Base-by-base conservation (phyloP, 2,113 vertebrate species). In the Aspidoscelis tigris region DNA sequence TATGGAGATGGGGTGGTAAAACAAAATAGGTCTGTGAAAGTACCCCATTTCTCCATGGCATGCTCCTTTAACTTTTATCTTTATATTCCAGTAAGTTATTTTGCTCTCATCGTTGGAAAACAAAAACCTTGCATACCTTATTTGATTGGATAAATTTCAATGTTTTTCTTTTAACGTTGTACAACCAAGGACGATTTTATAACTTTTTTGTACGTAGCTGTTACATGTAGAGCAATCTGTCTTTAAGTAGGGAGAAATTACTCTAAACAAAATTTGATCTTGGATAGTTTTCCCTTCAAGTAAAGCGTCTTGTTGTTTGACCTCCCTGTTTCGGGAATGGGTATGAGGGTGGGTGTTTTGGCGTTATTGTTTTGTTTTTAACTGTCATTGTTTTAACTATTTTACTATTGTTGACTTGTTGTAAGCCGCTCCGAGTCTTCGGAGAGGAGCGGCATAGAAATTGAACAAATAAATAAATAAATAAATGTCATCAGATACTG, bases 251-350 rank as follows among this genome's bases (percentile, higher is more conserved):
- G 94, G 92, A 85, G 96, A 95, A 95, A 97, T 95, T 95, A 96
- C 95, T 95, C 95, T 96, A 92, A 96, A 93, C 89, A 93, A 92
- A 96, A 96, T 50, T 95, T 92, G 93, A 93, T 94, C 92, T 93
- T 96, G 94, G 95, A 94, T 95, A 96, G 94, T 97, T 96, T 97
- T 97, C 96, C 94, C 94, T 95, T 96, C 91, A 93, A 96, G 95
- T 96, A 94, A 95, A 97, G 94, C 92, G 95, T 97, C 96, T 97
- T 95, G 97, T 97, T 97, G 97, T 97, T 98, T 96, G 94, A n/a
- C n/a, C n/a, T n/a, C n/a, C n/a, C n/a, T n/a, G n/a, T n/a, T n/a
- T n/a, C n/a, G n/a, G n/a, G n/a, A n/a, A n/a, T n/a, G n/a, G n/a
- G n/a, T n/a, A n/a, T n/a, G n/a, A n/a, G n/a, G n/a, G n/a, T n/a